phyloP scores from a whole-genome alignment of 2,113 vertebrate species.

The Amphiprion ocellaris region DNA sequence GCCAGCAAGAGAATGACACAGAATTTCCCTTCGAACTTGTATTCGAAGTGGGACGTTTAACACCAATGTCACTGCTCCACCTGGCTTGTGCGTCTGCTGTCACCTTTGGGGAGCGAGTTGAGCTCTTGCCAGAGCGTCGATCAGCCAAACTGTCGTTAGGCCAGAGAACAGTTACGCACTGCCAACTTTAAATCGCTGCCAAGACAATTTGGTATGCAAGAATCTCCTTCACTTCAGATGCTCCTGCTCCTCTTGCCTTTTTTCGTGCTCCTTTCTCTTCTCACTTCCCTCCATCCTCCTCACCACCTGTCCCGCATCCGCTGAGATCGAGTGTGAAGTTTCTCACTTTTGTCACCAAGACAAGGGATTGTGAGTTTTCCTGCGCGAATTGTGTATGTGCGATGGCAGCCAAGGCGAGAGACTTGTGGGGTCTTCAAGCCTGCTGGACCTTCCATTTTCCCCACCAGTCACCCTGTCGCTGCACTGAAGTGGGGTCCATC shows the following conservation, averaged over 20 bases:
- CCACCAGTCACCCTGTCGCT: constrained; percentile 47
- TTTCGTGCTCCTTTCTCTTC: constrained; percentile 41
- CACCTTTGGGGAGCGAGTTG: constrained; percentile 67
- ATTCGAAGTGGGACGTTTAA: constrained; percentile 56
- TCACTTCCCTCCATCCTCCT: constrained; percentile 62
- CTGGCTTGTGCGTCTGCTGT: constrained; percentile 63
- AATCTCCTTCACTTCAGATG: constrained; percentile 41
- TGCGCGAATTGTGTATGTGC: constrained; percentile 20
- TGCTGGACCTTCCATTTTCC: constrained; percentile 58
- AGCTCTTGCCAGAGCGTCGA: constrained; percentile 46
- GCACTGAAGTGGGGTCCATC: constrained; percentile 72
- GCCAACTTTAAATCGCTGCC: constrained; percentile 62
- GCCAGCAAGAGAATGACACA: constrained; percentile 12
- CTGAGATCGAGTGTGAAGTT: constrained; percentile 60
- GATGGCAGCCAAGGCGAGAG: constrained; percentile 13
- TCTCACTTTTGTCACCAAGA: constrained; percentile 67
- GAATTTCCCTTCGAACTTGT: constrained; percentile 38
- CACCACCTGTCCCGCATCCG: constrained; percentile 68
- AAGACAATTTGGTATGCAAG: constrained; percentile 55
- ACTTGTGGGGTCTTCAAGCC: constrained; percentile 57
- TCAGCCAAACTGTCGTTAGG: constrained; percentile 60
- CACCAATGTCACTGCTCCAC: constrained; percentile 66
- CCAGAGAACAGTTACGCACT: constrained; percentile 45
- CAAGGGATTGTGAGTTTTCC: constrained; percentile 28
- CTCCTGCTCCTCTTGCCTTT: constrained; percentile 18